Percentiles rank a stretch among this genome's conserved stretches.
These are phyloP conservation scores for Torymus tubicola DNA, from an alignment of 2,888 invertebrate species.

Conservation along the genomic window DNA sequence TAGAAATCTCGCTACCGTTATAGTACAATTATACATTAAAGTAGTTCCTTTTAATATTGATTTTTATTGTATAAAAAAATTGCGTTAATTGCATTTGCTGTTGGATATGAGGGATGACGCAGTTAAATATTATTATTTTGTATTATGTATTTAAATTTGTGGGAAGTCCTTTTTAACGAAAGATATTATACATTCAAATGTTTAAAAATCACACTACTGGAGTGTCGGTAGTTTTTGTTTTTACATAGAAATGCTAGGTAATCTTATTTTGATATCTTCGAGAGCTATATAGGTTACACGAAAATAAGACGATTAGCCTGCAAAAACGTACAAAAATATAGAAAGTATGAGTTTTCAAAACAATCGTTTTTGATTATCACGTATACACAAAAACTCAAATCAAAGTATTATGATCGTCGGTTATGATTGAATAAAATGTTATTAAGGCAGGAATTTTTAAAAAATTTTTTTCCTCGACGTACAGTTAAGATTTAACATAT, in stretches of 20 bases:
- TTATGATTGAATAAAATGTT: no score
- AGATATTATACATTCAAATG: constrained; percentile 31
- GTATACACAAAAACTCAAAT: constrained; percentile 1
- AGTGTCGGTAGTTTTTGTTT: constrained; percentile 28
- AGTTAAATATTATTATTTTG: constrained; percentile 2
- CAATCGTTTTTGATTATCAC: constrained; percentile 27
- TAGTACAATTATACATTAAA: constrained; percentile 56
- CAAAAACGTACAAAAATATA: constrained; percentile 19
- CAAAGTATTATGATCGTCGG: background rate
- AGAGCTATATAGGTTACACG: background rate
- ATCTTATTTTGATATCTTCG: constrained; percentile 32
- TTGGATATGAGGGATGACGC: constrained; percentile 29
- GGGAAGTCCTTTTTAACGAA: constrained; percentile 1
- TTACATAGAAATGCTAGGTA: constrained; percentile 28
- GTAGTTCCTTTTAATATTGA: constrained; percentile 48
- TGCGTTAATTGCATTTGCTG: constrained; percentile 22
- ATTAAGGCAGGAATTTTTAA: no score
- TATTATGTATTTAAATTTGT: constrained; percentile 16
- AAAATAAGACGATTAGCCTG: constrained; percentile 3
- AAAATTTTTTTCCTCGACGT: background rate
- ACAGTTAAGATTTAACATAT: constrained; percentile 1
- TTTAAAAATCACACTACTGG: constrained; percentile 38
- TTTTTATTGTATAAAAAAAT: constrained; percentile 52
- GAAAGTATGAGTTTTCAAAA: background rate
- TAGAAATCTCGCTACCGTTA: constrained; percentile 52